Evolutionary conservation across 2,888 invertebrate species (phyloP), one percentile per base, ranked within the genome.

Genomic region (Pollenia labialis): DNA sequence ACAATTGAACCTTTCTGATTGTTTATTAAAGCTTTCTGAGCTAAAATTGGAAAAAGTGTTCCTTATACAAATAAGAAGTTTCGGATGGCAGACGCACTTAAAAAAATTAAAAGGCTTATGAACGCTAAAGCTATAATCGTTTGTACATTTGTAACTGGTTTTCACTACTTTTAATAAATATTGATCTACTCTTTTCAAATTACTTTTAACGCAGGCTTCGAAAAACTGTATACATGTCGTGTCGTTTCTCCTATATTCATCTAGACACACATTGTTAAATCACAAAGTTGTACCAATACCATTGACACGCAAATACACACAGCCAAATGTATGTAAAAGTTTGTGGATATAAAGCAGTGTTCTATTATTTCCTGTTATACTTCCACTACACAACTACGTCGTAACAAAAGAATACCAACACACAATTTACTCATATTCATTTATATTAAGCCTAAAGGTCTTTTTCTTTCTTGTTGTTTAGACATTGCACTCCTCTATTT

Each of bases 321-420:
- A 32, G 6, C 32, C 32, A 6, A 32, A 54, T 60, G 50, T 54
- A 16, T 40, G 40, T 48, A 46, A 18, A 46, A 46, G 62, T 44
- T 48, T 50, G 44, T 68, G 40, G 7, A 48, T 23, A 50, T 60
- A 60, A 54, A 44, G 11, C 54, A 58, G 60, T 77, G 72, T 86
- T 32, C 72, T 72, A 69, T 66, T 62, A 68, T 87, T 77, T 87
- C 81, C 81, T 81, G 83, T 50, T 56, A 66, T 44, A 83, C 58
- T 74, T 56, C 54, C 81, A 79, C 76, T 82, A 32, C 32, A 32
- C 32, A 32, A 32, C 32, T 32, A 32, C 6, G 71, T 32, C 50
- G 11, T 58, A 60, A 42, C 50, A 79, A 71, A 32, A n/a, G 42
- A 72, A 40, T 14, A 18, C 46, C 9, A 60, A 58, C 14, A 62